Percentiles rank a stretch among this genome's conserved stretches.
phyloP scores from a whole-genome alignment of 2,113 vertebrate species.

The Procavia capensis region DNA sequence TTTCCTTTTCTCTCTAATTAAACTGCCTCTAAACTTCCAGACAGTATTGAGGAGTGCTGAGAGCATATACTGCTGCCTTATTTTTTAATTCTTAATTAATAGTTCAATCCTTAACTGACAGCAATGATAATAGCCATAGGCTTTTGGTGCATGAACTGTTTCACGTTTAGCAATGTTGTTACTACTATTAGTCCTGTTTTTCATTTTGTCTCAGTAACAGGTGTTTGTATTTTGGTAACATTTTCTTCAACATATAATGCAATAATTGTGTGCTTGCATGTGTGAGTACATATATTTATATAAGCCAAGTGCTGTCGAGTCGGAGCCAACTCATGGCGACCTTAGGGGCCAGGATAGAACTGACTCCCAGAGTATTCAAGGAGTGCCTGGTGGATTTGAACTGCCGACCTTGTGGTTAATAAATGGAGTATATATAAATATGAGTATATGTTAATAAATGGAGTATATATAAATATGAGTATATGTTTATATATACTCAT shows the following conservation, averaged over 20 bases:
- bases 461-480: no score
- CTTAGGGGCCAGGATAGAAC: no score
- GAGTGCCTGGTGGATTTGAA: no score
- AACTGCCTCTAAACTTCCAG: neutral
- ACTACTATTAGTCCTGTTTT: neutral
- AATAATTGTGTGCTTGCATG: neutral
- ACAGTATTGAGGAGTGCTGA: neutral
- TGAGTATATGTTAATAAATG: no score
- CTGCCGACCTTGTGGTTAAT: no score
- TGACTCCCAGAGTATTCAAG: no score
- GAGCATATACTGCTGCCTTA: neutral
- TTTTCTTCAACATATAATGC: neutral
- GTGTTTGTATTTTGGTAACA: neutral
- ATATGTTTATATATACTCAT: no score
- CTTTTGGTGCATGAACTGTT: neutral
- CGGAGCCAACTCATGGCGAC: no score
- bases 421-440: no score
- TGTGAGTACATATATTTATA: neutral
- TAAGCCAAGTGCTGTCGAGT: no score
- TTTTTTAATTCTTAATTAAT: neutral
- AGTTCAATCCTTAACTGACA: neutral
- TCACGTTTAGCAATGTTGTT: neutral
- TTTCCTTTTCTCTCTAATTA: neutral
- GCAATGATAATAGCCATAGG: neutral
- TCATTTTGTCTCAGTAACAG: neutral